These are phyloP conservation scores for Stichodactyla helianthus DNA, from an alignment of 64 coral and sea anemone genomes.

Conservation along the genomic window DNA sequence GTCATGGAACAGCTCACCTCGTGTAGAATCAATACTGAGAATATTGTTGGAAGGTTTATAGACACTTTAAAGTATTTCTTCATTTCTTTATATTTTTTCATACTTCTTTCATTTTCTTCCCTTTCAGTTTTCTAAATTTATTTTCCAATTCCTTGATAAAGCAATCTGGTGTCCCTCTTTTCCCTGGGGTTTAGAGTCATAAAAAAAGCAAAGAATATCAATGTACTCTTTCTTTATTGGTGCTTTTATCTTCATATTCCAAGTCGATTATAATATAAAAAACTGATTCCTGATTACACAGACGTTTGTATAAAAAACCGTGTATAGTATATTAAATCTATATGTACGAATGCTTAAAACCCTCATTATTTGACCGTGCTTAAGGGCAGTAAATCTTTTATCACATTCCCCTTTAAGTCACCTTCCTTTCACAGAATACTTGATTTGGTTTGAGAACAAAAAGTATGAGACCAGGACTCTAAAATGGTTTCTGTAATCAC, in stretches of 20 bases:
- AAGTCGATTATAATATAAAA: neutral
- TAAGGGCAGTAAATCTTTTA: too few relatives aligned
- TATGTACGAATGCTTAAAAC: neutral
- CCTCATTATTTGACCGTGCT: neutral
- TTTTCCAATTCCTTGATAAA: too few relatives aligned
- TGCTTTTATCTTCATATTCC: neutral
- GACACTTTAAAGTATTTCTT: too few relatives aligned
- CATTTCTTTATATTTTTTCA: neutral
- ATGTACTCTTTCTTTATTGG: neutral
- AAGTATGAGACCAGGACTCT: neutral
- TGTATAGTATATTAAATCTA: neutral
- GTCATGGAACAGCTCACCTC: too few relatives aligned
- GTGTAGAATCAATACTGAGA: too few relatives aligned
- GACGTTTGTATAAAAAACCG: neutral
- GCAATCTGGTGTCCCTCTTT: too few relatives aligned
- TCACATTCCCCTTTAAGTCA: too few relatives aligned
- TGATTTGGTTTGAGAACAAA: neutral
- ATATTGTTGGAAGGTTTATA: neutral
- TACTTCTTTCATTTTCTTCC: neutral
- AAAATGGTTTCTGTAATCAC: neutral
- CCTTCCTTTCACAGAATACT: neutral
- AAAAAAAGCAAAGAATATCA: neutral
- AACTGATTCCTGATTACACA: neutral
- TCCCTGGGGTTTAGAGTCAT: too few relatives aligned
- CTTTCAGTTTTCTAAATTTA: neutral